A percentile compares a stretch with the other conserved stretches of the same genome.
Evolutionary conservation across 2,797 vertebrate species (phyloP).

Genomic region (Craterocephalus amniculus): DNA sequence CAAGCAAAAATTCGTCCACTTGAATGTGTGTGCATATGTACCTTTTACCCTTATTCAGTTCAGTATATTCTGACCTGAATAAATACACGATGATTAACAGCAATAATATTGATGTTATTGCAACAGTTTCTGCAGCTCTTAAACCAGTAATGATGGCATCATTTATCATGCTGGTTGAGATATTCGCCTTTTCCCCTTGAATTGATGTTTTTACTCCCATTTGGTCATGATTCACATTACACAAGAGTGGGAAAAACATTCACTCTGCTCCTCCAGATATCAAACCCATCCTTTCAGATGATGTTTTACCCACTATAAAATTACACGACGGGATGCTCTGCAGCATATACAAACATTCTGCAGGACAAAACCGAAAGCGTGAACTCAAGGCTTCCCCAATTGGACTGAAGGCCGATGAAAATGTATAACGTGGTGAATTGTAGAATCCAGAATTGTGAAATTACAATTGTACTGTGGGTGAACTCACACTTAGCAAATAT

Average conservation of each 20-base stretch:
- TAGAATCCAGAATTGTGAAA: not conserved
- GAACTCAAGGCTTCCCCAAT: not conserved
- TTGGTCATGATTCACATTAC: not conserved
- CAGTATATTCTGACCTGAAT: not conserved
- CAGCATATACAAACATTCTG: not conserved
- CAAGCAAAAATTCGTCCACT: too few relatives aligned
- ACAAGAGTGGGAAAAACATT: not conserved
- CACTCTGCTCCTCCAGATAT: not conserved
- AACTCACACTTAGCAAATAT: not conserved
- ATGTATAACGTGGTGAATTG: too few relatives aligned
- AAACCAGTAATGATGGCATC: not conserved
- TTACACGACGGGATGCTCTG: not conserved
- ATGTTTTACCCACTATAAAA: not conserved
- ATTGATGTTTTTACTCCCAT: not conserved
- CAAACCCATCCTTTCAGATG: not conserved
- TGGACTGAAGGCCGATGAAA: not conserved
- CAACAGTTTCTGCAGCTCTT: conserved; percentile 7
- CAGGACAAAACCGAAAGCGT: too few relatives aligned
- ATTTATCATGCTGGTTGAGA: not conserved
- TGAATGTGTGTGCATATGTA: not conserved
- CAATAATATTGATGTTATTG: not conserved
- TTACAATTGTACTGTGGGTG: too few relatives aligned
- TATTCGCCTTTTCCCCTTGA: not conserved
- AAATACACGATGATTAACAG: conserved; percentile 4
- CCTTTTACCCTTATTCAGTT: too few relatives aligned